Percentiles rank a stretch among this genome's conserved stretches.
Conservation (phyloP, 2,888 invertebrate genomes). For the Torymus tubicola region DNA sequence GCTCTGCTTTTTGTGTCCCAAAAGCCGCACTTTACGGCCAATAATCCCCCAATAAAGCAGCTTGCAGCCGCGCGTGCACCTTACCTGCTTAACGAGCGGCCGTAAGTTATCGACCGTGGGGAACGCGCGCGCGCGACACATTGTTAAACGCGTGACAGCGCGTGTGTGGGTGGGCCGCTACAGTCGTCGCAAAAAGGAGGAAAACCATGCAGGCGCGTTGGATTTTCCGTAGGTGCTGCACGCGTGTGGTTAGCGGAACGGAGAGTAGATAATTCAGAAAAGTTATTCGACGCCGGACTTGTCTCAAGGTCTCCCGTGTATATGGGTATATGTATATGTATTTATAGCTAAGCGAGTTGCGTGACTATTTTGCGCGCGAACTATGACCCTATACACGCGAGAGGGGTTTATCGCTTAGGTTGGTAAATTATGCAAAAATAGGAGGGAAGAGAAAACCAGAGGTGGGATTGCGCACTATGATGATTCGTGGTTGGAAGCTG, state of each 20-base stretch:
- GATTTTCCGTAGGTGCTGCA: neutral
- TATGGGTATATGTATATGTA: no score
- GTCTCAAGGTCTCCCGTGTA: no score
- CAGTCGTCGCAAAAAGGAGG: neutral
- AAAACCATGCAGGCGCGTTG: neutral
- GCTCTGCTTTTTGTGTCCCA: constrained; percentile 11
- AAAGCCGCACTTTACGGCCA: constrained; percentile 46
- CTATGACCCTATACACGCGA: neutral
- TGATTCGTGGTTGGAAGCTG: constrained; percentile 2
- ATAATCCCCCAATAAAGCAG: constrained; percentile 49
- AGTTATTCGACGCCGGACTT: neutral
- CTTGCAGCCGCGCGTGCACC: neutral
- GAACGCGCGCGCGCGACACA: constrained; percentile 14
- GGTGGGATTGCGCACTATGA: no score
- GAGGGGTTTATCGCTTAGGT: neutral
- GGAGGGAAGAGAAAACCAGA: no score
- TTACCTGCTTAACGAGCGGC: constrained; percentile 35
- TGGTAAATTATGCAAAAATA: no score
- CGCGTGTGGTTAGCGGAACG: neutral
- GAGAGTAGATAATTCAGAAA: constrained; percentile 19
- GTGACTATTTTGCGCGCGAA: neutral
- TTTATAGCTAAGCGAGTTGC: no score
- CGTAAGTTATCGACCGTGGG: constrained; percentile 34
- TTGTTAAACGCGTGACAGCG: constrained; percentile 1
- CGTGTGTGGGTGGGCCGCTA: constrained; percentile 36